These are phyloP conservation scores for Mastomys natalensis DNA, from an alignment of 2,113 vertebrate species.

Conservation along the genomic window DNA sequence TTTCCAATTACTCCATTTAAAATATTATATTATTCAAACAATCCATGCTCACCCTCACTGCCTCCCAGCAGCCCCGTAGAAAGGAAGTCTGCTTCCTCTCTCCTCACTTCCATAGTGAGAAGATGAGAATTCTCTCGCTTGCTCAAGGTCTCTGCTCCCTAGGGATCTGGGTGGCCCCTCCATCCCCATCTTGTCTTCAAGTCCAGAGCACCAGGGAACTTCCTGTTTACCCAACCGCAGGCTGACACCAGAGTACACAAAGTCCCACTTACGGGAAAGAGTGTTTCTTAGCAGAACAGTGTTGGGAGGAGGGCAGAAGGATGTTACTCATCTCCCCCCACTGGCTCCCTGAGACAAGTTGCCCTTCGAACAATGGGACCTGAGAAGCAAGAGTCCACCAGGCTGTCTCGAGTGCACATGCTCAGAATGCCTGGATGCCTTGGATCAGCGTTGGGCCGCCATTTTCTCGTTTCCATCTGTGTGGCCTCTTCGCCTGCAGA, in stretches of 20 bases:
- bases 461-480: neutral
- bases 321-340: neutral
- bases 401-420: neutral
- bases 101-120: neutral
- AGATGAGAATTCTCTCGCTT: neutral
- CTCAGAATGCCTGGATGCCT: neutral
- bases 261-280: neutral
- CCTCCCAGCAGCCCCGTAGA: neutral
- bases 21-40: neutral
- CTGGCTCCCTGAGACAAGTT: neutral
- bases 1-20: neutral
- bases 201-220: neutral
- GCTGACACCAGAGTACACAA: neutral
- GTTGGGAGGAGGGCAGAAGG: neutral
- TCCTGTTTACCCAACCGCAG: too few relatives aligned
- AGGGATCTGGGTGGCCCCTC: neutral
- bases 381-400: neutral
- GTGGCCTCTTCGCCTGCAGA: neutral
- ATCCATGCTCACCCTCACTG: rapidly evolving
- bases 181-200: neutral
- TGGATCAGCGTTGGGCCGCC: neutral
- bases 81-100: neutral
- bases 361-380: neutral
- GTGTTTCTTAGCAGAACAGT: neutral
- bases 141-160: neutral